Conservation (phyloP, 2,113 vertebrate species). For the Amia ocellicauda region DNA sequence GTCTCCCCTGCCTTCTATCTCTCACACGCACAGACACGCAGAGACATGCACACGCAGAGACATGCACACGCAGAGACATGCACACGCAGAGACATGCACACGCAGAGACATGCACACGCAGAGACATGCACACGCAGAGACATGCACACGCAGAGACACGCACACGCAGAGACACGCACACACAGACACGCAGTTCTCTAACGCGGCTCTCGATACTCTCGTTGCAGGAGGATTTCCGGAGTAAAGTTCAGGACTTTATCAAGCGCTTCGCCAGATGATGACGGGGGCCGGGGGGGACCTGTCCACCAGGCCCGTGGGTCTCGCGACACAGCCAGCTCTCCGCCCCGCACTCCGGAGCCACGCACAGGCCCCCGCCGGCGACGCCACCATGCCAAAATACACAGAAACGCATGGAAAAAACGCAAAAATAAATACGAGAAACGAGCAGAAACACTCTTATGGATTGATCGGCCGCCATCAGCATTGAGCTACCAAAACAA, state of each 20-base stretch:
- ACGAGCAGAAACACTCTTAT: background rate
- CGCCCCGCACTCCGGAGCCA: constrained; percentile 4
- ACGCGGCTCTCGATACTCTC: constrained; percentile 8
- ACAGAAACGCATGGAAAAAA: constrained; percentile 39
- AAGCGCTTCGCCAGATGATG: constrained; percentile 92
- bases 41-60: background rate
- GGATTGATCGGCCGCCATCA: background rate
- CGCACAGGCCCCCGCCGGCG: constrained; percentile 11
- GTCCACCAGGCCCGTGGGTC: constrained; percentile 35
- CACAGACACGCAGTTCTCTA: background rate
- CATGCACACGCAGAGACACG: too few species aligned
- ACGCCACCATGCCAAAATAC: background rate
- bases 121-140: too few species aligned
- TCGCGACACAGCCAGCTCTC: constrained; percentile 33
- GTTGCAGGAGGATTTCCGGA: constrained; percentile 84
- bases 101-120: background rate
- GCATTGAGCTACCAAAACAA: background rate
- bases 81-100: too few species aligned
- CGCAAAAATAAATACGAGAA: constrained; percentile 33
- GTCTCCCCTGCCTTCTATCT: background rate
- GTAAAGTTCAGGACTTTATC: constrained; percentile 93
- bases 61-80: too few species aligned
- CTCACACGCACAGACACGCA: background rate
- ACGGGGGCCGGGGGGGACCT: constrained; percentile 36
- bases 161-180: too few species aligned